Conservation (phyloP, 23 tunicate genomes). For the Styela clava region DNA sequence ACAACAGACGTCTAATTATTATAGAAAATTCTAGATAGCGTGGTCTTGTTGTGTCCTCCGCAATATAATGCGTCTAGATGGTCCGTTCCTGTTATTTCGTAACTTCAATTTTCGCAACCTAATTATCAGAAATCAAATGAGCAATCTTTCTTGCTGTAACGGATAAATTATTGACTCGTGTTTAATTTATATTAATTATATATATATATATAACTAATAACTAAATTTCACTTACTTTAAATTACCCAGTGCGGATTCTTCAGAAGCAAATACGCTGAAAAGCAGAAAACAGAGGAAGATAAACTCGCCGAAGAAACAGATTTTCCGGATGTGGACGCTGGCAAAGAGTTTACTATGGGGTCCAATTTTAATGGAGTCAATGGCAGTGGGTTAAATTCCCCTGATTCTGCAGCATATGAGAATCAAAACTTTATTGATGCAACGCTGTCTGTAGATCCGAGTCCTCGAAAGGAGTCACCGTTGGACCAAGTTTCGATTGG, state of each 20-base stretch:
- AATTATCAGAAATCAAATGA: too few relatives aligned
- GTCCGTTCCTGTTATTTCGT: not conserved
- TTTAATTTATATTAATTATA: too few relatives aligned
- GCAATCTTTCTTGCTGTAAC: too few relatives aligned
- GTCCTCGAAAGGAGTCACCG: too few relatives aligned
- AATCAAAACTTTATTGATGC: not conserved
- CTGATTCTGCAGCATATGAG: not conserved
- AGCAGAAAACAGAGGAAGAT: conserved; percentile 71
- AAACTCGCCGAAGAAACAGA: conserved; percentile 15
- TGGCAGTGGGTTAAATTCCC: not conserved
- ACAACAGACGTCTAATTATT: too few relatives aligned
- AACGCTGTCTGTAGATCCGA: too few relatives aligned
- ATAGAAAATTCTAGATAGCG: too few relatives aligned
- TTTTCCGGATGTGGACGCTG: conserved; percentile 3
- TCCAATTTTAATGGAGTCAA: not conserved
- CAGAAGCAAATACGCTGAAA: conserved; percentile 93
- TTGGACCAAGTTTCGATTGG: too few relatives aligned
- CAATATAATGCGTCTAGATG: not conserved
- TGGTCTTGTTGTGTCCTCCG: too few relatives aligned
- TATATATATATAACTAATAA: too few relatives aligned
- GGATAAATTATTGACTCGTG: too few relatives aligned
- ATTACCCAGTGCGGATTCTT: conserved; percentile 72
- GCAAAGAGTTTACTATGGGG: not conserved
- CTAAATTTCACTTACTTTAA: not conserved
- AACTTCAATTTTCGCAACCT: too few relatives aligned